Base-by-base conservation (phyloP, 2,888 invertebrate species). In the Drosophila flavopinicola region DNA sequence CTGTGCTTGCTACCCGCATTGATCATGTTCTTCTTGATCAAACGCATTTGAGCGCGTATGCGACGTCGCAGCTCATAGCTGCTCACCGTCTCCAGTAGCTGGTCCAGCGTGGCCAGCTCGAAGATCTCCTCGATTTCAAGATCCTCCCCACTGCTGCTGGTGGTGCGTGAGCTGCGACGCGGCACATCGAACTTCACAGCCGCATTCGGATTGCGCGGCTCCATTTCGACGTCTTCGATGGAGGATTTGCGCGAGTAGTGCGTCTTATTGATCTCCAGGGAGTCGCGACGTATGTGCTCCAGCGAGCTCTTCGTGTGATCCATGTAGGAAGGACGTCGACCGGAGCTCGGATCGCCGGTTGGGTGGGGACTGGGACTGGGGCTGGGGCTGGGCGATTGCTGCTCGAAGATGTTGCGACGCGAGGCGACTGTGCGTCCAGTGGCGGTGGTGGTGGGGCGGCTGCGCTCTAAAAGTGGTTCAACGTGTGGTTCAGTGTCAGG, bases 31-130 rank as follows among this genome's bases (percentile, higher is more conserved):
- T 94, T 94, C 88, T 94, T 95, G 6, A 95, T 94, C 13, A 95
- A 89, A 66, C 96, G 93, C 64, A 96, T 95, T 90, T 96, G 96
- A 2, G 95, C 93, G 66, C 96, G 93, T 53, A 96, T 95, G 73
- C 95, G 93, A 66, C 95, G 93, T 75, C 96, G 92, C 83, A 95
- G 93, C 88, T 96, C 96, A 89, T 96, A 96, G 66, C 94, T 94
- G 52, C 93, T 93, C 58, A 95, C 94, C 85, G 94, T 94, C 91
- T 95, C 95, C 90, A 96, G 91, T 93, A 95, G 93, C 91, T 93
- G 93, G 91, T 95, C 95, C 59, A 96, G 92, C 76, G 94, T 91
- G 85, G 93, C 93, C 71, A 95, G 85, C 79, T 96, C 95, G 75
- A 93, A 94, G 68, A 96, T 94, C 73, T 95, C 94, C 90, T 96